Evolutionary conservation across 2,888 invertebrate species (phyloP).

Genomic region (Andrena chrysosceles): DNA sequence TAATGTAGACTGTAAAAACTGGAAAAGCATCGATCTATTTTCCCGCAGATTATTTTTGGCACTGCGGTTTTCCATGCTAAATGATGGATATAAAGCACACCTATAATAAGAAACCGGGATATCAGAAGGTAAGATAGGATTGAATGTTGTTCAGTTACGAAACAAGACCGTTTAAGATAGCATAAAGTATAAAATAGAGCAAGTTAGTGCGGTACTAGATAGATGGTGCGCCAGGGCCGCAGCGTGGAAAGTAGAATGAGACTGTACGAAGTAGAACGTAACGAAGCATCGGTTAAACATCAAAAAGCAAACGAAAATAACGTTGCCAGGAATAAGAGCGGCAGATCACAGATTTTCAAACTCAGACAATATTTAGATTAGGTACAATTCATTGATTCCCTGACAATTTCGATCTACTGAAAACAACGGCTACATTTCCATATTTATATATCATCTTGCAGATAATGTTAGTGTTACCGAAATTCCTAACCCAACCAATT

Average conservation of each 20-base stretch:
- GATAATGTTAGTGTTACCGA: not conserved
- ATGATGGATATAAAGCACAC: too few species aligned
- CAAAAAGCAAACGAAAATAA: not conserved
- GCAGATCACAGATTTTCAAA: too few species aligned
- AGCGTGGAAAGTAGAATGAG: not conserved
- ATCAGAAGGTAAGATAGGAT: not conserved
- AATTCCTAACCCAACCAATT: not conserved
- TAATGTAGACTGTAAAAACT: too few species aligned
- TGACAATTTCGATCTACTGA: too few species aligned
- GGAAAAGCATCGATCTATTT: too few species aligned
- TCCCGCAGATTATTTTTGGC: too few species aligned
- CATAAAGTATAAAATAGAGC: not conserved
- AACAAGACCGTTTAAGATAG: not conserved
- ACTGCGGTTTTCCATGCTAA: too few species aligned
- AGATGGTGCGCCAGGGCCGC: conserved; percentile 22
- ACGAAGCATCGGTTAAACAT: conserved; percentile 1
- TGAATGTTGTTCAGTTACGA: not conserved
- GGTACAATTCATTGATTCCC: too few species aligned
- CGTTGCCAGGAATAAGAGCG: too few species aligned
- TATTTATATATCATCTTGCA: not conserved
- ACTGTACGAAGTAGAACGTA: not conserved
- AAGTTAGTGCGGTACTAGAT: not conserved
- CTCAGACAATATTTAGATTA: too few species aligned
- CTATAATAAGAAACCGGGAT: not conserved
- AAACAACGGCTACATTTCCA: not conserved